Conservation (phyloP, 2,113 vertebrate genomes). For the Perognathus longimembris region DNA sequence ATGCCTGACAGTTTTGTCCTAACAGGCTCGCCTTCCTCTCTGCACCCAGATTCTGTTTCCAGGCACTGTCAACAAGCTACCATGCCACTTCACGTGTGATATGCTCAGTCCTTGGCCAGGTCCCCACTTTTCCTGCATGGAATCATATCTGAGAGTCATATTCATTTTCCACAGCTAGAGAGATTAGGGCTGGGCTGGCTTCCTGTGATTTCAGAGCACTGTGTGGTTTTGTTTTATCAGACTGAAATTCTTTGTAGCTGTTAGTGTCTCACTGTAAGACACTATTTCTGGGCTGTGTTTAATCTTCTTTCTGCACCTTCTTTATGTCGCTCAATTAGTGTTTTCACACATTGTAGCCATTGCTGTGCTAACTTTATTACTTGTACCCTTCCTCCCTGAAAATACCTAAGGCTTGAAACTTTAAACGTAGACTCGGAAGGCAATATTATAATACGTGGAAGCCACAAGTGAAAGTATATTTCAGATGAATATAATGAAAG, state of each 20-base stretch:
- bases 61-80: constrained; percentile 5
- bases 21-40: background rate
- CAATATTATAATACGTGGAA: background rate
- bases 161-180: constrained; percentile 46
- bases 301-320: constrained; percentile 34
- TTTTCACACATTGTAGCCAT: constrained; percentile 12
- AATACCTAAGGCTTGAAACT: background rate
- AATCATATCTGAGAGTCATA: constrained; percentile 32
- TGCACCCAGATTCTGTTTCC: constrained; percentile 31
- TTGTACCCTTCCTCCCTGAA: background rate
- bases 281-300: constrained; percentile 47
- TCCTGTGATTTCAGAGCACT: constrained; percentile 13
- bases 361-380: background rate
- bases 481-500: constrained; percentile 40
- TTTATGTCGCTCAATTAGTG: background rate
- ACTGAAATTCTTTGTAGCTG: constrained; percentile 53
- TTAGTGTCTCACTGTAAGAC: background rate
- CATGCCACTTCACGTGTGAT: constrained; percentile 37
- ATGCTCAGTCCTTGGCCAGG: constrained; percentile 25
- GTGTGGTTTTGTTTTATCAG: constrained; percentile 63
- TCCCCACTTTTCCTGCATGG: background rate
- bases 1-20: constrained; percentile 50
- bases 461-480: background rate
- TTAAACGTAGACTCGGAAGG: background rate
- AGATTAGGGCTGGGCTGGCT: background rate